Evolutionary conservation across 1,140 invertebrate species (phyloP).

Genomic region (Colletes gigas): DNA sequence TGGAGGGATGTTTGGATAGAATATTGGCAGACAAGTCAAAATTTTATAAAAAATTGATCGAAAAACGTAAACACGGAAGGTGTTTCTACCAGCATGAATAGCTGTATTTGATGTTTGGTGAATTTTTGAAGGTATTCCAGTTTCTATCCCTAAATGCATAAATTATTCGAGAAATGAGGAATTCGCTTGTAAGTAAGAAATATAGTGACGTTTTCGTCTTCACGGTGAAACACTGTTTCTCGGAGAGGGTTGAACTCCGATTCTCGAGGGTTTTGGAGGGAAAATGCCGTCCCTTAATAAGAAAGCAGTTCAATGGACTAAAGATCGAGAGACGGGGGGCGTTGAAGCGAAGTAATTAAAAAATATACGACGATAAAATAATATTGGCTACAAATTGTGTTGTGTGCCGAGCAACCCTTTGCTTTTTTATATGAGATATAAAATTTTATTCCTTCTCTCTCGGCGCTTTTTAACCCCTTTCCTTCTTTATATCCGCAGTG

Average conservation of each 20-base stretch:
- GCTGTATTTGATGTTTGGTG: not conserved
- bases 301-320: conserved; percentile 62
- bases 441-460: conserved; percentile 66
- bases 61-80: too few species aligned
- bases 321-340: conserved; percentile 64
- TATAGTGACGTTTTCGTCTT: conserved; percentile 26
- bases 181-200: conserved; percentile 40
- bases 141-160: not conserved
- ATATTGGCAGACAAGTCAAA: too few species aligned
- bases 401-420: conserved; percentile 53
- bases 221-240: conserved; percentile 28
- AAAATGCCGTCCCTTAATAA: conserved; percentile 74
- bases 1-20: too few species aligned
- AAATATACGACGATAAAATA: conserved; percentile 78
- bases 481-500: conserved; percentile 20
- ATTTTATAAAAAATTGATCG: too few species aligned
- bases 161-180: not conserved
- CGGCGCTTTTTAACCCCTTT: conserved; percentile 32
- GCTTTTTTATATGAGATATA: conserved; percentile 72
- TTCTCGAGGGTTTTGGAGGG: conserved; percentile 68
- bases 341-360: conserved; percentile 77
- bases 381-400: conserved; percentile 79
- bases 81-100: too few species aligned
- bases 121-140: not conserved
- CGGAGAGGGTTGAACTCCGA: conserved; percentile 76